Conservation (phyloP, 2,888 invertebrate species). For the Dryomyza anilis region DNA sequence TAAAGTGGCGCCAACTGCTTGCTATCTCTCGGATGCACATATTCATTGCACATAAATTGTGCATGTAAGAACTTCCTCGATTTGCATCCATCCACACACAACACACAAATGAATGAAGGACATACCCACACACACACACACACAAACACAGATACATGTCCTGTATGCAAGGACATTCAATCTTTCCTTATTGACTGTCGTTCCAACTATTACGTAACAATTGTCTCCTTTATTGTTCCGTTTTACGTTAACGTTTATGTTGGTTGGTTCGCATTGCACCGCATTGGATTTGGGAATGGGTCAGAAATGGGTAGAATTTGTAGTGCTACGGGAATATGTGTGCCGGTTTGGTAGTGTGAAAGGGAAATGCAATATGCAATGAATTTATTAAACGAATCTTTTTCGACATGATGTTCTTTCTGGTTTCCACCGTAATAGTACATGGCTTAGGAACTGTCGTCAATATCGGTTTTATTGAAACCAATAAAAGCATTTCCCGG, state of each 20-base stretch:
- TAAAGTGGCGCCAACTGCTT: slow-evolving; percentile 27
- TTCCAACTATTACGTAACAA: slow-evolving; percentile 25
- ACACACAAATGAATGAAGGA: not conserved
- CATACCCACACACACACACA: not conserved
- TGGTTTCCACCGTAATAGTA: too few relatives aligned
- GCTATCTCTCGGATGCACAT: slow-evolving; percentile 26
- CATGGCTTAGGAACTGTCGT: too few relatives aligned
- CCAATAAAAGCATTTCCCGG: too few relatives aligned
- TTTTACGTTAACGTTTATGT: slow-evolving; percentile 12
- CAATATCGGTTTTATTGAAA: too few relatives aligned
- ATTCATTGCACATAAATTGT: slow-evolving; percentile 26
- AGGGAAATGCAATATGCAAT: not conserved
- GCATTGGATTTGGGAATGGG: not conserved
- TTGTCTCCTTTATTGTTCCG: slow-evolving; percentile 25
- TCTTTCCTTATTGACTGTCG: slow-evolving; percentile 25
- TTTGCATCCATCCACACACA: slow-evolving; percentile 1
- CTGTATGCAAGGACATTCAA: slow-evolving; percentile 12
- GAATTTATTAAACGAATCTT: not conserved
- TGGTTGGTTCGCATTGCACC: too few relatives aligned
- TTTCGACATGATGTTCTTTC: too few relatives aligned
- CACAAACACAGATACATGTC: not conserved
- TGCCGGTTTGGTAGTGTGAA: not conserved
- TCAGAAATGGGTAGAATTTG: not conserved
- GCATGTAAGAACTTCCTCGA: slow-evolving; percentile 25
- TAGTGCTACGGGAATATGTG: not conserved